Conservation (phyloP, 2,797 vertebrate genomes). For the Chanos chanos region DNA sequence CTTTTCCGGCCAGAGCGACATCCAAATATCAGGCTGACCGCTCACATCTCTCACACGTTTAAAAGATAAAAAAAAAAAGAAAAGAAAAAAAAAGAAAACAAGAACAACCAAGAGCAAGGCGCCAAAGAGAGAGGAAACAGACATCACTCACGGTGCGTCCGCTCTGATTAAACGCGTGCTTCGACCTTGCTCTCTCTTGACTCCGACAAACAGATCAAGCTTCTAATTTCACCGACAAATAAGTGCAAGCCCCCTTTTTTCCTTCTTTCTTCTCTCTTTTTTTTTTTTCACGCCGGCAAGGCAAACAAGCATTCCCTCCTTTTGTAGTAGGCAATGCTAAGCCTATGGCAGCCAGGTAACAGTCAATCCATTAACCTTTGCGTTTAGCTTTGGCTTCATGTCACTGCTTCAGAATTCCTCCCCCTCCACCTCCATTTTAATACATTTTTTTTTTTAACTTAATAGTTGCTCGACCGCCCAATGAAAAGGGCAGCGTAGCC, state of each 20-base stretch:
- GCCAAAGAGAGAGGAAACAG: constrained; percentile 17
- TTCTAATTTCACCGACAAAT: constrained; percentile 68
- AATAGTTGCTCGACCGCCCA: constrained; percentile 84
- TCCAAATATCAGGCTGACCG: no score
- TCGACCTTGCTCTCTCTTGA: constrained; percentile 65
- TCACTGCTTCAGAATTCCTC: constrained; percentile 74
- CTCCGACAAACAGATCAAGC: constrained; percentile 58
- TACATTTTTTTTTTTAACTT: constrained; percentile 86
- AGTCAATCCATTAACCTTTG: constrained; percentile 99
- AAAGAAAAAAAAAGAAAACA: no score
- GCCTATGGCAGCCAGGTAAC: constrained; percentile 88
- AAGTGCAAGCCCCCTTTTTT: constrained; percentile 74
- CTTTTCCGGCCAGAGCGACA: no score
- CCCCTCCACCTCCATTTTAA: constrained; percentile 74
- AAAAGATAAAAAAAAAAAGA: no score
- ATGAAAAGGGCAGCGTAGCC: constrained; percentile 87
- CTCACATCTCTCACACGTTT: no score
- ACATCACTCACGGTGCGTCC: constrained; percentile 10
- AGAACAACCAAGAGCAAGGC: neutral
- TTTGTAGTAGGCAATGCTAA: constrained; percentile 78
- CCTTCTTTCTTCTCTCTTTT: no score
- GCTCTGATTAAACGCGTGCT: constrained; percentile 50
- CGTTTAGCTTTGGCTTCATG: constrained; percentile 81
- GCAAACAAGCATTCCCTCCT: constrained; percentile 70
- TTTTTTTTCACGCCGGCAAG: no score